A percentile compares a stretch with the other conserved stretches of the same genome.
Conservation (phyloP, 2,113 vertebrate species). For the Tetrax tetrax region DNA sequence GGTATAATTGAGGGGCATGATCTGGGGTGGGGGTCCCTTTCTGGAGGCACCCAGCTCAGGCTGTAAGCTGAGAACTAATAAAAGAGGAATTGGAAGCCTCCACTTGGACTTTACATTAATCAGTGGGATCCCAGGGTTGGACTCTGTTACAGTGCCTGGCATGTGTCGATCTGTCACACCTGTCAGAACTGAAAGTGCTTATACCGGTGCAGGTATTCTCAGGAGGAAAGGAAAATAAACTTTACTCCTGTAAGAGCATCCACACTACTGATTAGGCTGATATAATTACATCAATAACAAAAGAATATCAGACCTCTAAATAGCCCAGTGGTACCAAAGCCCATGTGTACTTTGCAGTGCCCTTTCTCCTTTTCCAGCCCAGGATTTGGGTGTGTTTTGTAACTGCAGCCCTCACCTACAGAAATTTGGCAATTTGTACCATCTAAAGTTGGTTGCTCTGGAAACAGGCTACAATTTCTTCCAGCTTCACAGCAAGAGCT, state of each 20-base stretch:
- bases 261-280: neutral
- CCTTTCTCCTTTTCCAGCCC: neutral
- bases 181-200: neutral
- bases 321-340: neutral
- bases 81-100: neutral
- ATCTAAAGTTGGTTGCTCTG: slow-evolving; percentile 35
- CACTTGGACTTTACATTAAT: neutral
- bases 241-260: neutral
- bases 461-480: slow-evolving; percentile 44
- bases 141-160: neutral
- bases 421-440: slow-evolving; percentile 13
- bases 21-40: neutral
- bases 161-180: accelerated
- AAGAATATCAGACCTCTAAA: neutral
- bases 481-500: slow-evolving; percentile 39
- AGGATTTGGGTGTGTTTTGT: neutral
- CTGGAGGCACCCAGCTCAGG: neutral
- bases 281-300: neutral
- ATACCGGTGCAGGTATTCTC: neutral
- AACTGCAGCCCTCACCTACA: neutral
- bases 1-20: neutral
- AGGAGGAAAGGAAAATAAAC: neutral
- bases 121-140: neutral
- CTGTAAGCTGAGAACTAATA: neutral
- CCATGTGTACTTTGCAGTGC: neutral